Base-by-base conservation (phyloP, 2,113 vertebrate genomes). In the Callaeas wilsoni region DNA sequence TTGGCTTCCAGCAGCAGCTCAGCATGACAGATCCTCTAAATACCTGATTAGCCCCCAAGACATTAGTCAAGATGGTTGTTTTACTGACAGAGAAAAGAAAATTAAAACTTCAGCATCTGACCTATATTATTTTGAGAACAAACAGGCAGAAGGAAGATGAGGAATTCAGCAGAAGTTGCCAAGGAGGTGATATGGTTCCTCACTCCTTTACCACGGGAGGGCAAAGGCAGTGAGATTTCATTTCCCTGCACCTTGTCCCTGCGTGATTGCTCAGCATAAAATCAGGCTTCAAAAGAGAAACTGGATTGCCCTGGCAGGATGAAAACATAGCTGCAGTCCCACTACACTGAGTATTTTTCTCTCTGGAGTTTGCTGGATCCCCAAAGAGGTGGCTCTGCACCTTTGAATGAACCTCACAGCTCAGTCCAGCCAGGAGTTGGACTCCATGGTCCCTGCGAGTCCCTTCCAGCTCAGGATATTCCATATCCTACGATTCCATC, bases 1-100 rank as follows among this genome's bases (percentile, higher is more conserved):
- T 10, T 84, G 90, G 83, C 90, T 88, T 57, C 86, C 92, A 96
- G 83, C 86, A 84, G 88, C 73, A 78, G 52, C 93, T 79, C 95
- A 82, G 94, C 47, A 1, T 41, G 57, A 70, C 26, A n/a, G 78
- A 49, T 97, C 69, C 77, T 68, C 50, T 65, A 47, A 93, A 84
- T 69, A 78, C 73, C 82, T 84, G 60, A 92, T 93, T 85, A 91
- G 42, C 47, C 89, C 89, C 85, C 73, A 77, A 87, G 89, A 94
- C 42, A 23, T 86, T 52, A 44, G 29, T 73, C 73, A 64, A 62
- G 59, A 73, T 83, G 77, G 67, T 87, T 89, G 70, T 80, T 93
- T 95, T 59, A 93, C 52, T 44, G 77, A 75, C 79, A 90, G 60
- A 69, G 74, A 81, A 78, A 75, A 85, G 47, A 39, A 78, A 69